Base-by-base conservation (phyloP, 1,140 invertebrate species). In the Acromyrmex echinatior region DNA sequence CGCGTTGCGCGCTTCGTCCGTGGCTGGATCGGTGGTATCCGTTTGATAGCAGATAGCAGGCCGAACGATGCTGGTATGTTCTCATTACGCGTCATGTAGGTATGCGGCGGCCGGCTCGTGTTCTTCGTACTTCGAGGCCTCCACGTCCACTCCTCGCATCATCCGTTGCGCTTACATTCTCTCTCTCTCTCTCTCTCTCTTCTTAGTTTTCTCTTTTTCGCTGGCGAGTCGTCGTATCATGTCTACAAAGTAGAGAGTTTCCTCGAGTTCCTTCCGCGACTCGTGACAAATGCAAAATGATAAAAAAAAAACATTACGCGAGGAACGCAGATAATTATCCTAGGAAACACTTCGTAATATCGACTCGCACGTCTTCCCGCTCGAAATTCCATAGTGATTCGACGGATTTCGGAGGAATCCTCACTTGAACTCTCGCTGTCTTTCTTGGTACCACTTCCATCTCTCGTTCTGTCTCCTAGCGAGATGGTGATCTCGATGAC, bases 71-170 rank as follows among this genome's bases (percentile, higher is more conserved):
- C 93, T 94, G 93, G 92, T 95, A 94, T 94, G 94, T 95, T 95
- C 94, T 95, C 94, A 95, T 95, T 95, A 95, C 94, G 93, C 93
- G 94, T 93, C 94, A 93, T 94, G 94, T 93, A 93, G 94, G 94
- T 94, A 95, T 95, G 94, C 93, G 91, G 91, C 87, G 93, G 87
- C 86, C 71, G 71, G 86, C 79, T 68, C 86, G 85, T 81, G 86
- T 87, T 85, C 76, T 35, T n/a, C 79, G 81, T 81, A 70, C 86
- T 86, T n/a, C 76, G 86, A 78, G 81, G 77, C 28, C 80, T 73
- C 39, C 86, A 35, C 62, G 87, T 89, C 90, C 77, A 35, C 53
- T 58, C 45, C 51, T 91, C 89, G 91, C 90, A 87, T 89, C 85
- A 78, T 73, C 73, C 68, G 21, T 68, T 86, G 66, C 74, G 78